These are phyloP conservation scores for Galaxea fascicularis DNA, from an alignment of 92 coral and sea anemone species.

Conservation along the genomic window DNA sequence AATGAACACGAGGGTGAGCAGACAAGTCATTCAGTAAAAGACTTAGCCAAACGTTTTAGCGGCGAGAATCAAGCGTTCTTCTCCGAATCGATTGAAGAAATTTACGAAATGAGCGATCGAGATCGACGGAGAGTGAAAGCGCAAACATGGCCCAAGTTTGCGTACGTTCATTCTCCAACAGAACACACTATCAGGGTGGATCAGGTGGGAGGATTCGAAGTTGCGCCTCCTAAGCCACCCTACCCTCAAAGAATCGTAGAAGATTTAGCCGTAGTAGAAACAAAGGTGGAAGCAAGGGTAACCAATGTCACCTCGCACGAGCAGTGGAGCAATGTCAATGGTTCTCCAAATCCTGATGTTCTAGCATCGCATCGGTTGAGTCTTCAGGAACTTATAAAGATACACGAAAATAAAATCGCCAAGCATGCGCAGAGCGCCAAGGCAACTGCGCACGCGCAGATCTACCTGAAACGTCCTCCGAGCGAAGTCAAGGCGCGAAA, in stretches of 20 bases:
- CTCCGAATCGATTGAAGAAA: conserved; percentile 29
- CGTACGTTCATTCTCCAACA: conserved; percentile 48
- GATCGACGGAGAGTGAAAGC: conserved; percentile 78
- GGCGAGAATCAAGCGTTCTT: conserved; percentile 48
- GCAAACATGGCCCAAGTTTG: conserved; percentile 79
- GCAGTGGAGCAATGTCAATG: conserved; percentile 23
- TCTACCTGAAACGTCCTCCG: conserved; percentile 74
- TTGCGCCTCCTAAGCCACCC: conserved; percentile 53
- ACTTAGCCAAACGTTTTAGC: conserved; percentile 78
- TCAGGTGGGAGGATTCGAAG: conserved; percentile 14
- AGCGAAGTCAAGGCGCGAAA: conserved; percentile 17
- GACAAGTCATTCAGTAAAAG: conserved; percentile 73
- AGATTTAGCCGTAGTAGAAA: conserved; percentile 37
- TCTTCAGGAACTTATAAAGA: conserved; percentile 88
- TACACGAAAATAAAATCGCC: conserved; percentile 94
- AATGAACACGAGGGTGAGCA: conserved; percentile 31
- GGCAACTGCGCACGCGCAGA: conserved; percentile 76
- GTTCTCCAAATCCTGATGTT: conserved; percentile 41
- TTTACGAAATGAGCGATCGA: conserved; percentile 39
- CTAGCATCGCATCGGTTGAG: conserved; percentile 84
- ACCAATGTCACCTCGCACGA: conserved; percentile 10
- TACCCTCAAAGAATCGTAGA: conserved; percentile 46
- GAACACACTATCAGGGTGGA: conserved; percentile 26
- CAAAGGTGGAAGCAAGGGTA: conserved; percentile 14
- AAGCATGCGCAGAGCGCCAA: conserved; percentile 90